Evolutionary conservation across 2,113 vertebrate genomes (phyloP).

Genomic region (Rynchops niger): DNA sequence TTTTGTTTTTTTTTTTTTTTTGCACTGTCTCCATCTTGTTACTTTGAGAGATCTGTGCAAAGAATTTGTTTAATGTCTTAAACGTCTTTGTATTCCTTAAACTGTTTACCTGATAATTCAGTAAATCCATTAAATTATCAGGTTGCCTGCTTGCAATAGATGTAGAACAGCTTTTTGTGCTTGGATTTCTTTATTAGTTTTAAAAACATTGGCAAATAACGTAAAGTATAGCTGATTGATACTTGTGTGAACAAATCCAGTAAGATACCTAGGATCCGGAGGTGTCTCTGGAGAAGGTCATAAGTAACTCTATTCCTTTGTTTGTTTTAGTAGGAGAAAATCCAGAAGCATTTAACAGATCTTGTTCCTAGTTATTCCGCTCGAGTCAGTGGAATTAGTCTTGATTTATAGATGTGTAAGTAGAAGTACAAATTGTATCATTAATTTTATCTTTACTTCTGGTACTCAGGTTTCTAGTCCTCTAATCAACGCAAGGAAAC

Average conservation of each 20-base stretch:
- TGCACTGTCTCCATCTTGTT: background rate
- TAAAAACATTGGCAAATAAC: background rate
- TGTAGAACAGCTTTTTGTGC: background rate
- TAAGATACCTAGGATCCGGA: background rate
- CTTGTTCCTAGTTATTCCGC: slow-evolving; percentile 24
- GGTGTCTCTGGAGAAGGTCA: background rate
- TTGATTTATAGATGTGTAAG: slow-evolving; percentile 14
- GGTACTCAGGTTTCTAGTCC: background rate
- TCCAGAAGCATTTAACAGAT: background rate
- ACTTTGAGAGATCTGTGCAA: background rate
- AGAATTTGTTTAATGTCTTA: background rate
- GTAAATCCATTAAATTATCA: background rate
- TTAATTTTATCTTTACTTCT: slow-evolving; percentile 25
- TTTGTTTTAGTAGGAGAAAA: background rate
- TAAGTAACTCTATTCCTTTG: background rate
- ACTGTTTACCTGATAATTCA: background rate
- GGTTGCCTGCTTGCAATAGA: background rate
- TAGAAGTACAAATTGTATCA: background rate
- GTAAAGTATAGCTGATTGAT: background rate
- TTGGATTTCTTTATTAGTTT: background rate
- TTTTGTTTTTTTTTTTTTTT: background rate
- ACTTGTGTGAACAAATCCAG: background rate
- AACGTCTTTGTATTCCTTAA: background rate
- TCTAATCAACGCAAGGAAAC: background rate
- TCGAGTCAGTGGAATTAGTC: slow-evolving; percentile 24